Conservation (phyloP, 2,797 vertebrate species). For the Rhinoraja longicauda region DNA sequence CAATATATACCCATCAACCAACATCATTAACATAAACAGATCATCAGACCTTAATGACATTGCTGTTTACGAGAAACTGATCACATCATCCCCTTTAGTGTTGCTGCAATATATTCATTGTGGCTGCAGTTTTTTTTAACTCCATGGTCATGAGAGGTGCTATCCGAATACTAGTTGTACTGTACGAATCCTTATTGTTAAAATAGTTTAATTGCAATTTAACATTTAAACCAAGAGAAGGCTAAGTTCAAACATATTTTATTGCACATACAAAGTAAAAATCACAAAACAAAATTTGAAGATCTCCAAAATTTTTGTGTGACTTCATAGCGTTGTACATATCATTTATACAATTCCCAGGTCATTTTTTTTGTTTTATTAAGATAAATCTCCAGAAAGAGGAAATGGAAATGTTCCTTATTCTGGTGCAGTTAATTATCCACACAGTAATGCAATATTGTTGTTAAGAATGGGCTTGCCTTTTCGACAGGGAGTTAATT, state of each 20-base stretch:
- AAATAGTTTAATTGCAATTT: background rate
- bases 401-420: background rate
- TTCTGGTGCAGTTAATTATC: background rate
- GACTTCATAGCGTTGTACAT: too few relatives aligned
- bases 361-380: constrained; percentile 12
- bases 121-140: background rate
- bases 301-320: background rate
- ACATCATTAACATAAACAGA: background rate
- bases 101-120: background rate
- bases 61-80: background rate
- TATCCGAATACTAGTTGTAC: background rate
- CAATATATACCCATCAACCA: background rate
- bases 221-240: too few relatives aligned
- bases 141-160: background rate
- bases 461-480: background rate
- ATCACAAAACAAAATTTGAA: background rate
- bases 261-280: background rate
- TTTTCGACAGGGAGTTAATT: background rate
- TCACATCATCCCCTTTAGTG: background rate
- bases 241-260: background rate
- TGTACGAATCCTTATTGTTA: background rate
- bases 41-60: background rate
- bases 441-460: background rate
- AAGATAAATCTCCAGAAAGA: background rate
- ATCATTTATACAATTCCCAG: background rate